Evolutionary conservation across 2,797 vertebrate genomes (phyloP), one percentile per base, ranked within the genome.

Genomic region (Bovichtus diacanthus): DNA sequence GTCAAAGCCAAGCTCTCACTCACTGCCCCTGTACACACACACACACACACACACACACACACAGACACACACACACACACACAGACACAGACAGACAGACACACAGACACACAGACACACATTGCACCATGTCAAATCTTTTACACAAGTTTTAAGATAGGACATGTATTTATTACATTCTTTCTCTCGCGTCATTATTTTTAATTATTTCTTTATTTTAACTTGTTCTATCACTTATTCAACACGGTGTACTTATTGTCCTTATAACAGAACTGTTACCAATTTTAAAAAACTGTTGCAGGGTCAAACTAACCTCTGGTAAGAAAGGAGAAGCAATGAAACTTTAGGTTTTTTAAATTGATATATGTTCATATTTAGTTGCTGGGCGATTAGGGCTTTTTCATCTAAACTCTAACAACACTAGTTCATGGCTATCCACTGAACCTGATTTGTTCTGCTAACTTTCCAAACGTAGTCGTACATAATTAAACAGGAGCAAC

Each of bases 1-100:
- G 84, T 86, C 74, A 68, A 83, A 79, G 74, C 62, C 23, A 6
- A 68, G 74, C 85, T 80, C 63, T 87, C 71, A 65, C 67, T 83
- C 83, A 47, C 73, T 76, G 46, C 31, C 38, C 67, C 53, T 3
- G 25, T 75, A 72, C 61, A 43, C 49, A 34, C 63, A 12, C 56
- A 12, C 3, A 53, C 60, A 61, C 39, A 47, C 55, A 76, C 25
- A 73, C 56, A 46, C 50, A 61, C 54, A 62, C 54, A 44, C 60
- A 50, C 71, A 64, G 39, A 21, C n/a, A 39, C 55, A 51, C 49
- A 34, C n/a, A 56, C n/a, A 27, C 62, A 50, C 21, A 56, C 18
- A 10, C 58, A 29, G 21, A 43, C 25, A 15, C 51, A 43, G 43
- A 60, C 25, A 27, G 53, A 12, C 56, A 12, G 3, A 53, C 60